phyloP scores from a whole-genome alignment of 2,888 invertebrate genomes.

The Troglohyphantes excavatus region DNA sequence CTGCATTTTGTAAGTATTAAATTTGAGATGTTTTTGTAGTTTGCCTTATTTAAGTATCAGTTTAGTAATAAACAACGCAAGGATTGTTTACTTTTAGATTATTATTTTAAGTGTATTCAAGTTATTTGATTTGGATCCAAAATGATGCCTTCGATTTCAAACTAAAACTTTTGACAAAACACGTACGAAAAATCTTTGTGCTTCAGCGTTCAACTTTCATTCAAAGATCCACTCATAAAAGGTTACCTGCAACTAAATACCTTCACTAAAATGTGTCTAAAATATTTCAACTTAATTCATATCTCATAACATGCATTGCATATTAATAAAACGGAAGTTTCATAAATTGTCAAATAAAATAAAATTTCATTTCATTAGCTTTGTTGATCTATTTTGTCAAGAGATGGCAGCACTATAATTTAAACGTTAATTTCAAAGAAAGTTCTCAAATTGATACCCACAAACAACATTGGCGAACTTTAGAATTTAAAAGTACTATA shows the following conservation, averaged over 20 bases:
- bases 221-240: constrained; percentile 2
- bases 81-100: too few relatives aligned
- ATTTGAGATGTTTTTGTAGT: too few relatives aligned
- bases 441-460: not conserved
- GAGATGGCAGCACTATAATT: constrained; percentile 66
- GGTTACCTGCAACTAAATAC: constrained; percentile 22
- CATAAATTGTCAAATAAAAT: not conserved
- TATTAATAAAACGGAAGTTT: not conserved
- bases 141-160: too few relatives aligned
- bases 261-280: not conserved
- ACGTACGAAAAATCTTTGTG: constrained; percentile 7
- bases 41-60: too few relatives aligned
- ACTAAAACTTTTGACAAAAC: not conserved
- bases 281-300: not conserved
- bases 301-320: not conserved
- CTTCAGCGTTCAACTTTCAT: constrained; percentile 23
- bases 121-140: too few relatives aligned
- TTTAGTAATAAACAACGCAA: too few relatives aligned
- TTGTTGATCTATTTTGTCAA: constrained; percentile 4
- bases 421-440: not conserved
- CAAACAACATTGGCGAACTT: too few relatives aligned
- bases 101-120: too few relatives aligned
- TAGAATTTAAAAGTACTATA: too few relatives aligned
- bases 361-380: not conserved
- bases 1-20: too few relatives aligned